phyloP scores from a whole-genome alignment of 2,797 vertebrate genomes.

The Eleutherodactylus coqui region DNA sequence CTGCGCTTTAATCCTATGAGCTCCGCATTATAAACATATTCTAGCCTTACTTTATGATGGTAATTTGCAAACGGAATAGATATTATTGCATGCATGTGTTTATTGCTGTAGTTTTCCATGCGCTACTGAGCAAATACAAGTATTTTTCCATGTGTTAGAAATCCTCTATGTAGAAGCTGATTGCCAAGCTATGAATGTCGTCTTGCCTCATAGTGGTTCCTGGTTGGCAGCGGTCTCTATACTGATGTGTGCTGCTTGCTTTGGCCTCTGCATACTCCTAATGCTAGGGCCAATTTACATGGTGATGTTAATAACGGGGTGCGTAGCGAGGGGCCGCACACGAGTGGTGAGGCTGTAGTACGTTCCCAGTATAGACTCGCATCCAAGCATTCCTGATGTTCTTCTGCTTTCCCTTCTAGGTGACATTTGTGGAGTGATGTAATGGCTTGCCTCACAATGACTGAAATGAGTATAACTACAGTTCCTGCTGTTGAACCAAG shows the following conservation, averaged over 20 bases:
- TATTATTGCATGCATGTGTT: background rate
- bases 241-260: background rate
- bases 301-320: background rate
- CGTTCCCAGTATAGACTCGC: too few relatives aligned
- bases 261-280: background rate
- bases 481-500: conserved; percentile 72
- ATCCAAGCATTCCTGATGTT: background rate
- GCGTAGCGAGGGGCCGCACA: too few relatives aligned
- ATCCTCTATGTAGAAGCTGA: background rate
- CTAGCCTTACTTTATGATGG: background rate
- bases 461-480: conserved; percentile 79
- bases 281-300: background rate
- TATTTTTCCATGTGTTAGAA: conserved; percentile 38
- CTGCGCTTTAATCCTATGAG: background rate
- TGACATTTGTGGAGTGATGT: conserved; percentile 69
- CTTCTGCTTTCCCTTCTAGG: conserved; percentile 70
- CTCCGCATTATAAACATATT: background rate
- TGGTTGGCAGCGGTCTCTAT: background rate
- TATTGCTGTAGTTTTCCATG: conserved; percentile 28
- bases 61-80: background rate
- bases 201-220: background rate
- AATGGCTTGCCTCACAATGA: conserved; percentile 86
- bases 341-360: too few relatives aligned
- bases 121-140: background rate
- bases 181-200: background rate